Conservation (phyloP, 2,113 vertebrate genomes). For the Poeciliopsis occidentalis region DNA sequence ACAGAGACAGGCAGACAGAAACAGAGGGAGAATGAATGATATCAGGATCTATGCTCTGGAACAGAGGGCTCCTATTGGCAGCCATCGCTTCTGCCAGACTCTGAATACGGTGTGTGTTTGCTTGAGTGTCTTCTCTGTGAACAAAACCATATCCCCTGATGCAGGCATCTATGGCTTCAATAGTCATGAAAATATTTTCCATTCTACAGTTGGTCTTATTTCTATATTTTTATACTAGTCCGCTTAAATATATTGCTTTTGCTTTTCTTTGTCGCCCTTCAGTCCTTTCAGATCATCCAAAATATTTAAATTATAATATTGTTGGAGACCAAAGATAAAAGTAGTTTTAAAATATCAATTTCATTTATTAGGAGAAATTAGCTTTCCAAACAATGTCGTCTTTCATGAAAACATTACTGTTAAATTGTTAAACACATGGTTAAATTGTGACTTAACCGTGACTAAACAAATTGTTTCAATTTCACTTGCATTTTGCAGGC, state of each 20-base stretch:
- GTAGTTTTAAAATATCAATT: neutral
- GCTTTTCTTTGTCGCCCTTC: neutral
- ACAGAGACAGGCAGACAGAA: too few relatives aligned
- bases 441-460: neutral
- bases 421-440: too few relatives aligned
- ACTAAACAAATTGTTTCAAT: neutral
- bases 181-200: constrained; percentile 47
- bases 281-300: neutral
- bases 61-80: too few relatives aligned
- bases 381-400: too few relatives aligned
- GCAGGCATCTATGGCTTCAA: constrained; percentile 43
- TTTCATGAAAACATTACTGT: too few relatives aligned
- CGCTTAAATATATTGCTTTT: neutral
- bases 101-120: too few relatives aligned
- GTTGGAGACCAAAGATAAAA: neutral
- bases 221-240: constrained; percentile 14
- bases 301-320: neutral
- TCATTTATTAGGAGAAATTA: neutral
- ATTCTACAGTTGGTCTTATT: constrained; percentile 33
- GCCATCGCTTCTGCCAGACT: too few relatives aligned
- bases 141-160: constrained; percentile 58
- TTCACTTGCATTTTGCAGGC: neutral
- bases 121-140: constrained; percentile 52
- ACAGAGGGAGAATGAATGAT: too few relatives aligned
- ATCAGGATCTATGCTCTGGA: too few relatives aligned